phyloP scores from a whole-genome alignment of 2,888 invertebrate genomes.

The Tenthredo notha region DNA sequence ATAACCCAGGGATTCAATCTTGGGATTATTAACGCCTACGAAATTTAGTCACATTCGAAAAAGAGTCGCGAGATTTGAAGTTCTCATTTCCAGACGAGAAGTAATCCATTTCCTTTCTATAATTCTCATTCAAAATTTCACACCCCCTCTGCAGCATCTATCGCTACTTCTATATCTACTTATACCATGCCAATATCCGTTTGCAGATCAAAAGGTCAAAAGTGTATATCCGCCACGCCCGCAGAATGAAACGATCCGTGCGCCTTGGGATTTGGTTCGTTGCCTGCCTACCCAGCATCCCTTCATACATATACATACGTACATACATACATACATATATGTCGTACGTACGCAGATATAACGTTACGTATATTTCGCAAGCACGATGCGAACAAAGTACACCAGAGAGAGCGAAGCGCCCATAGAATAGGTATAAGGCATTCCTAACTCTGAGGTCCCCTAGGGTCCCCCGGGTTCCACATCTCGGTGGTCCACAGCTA shows the following conservation, averaged over 20 bases:
- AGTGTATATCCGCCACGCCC: slow-evolving; percentile 48
- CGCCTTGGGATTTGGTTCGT: slow-evolving; percentile 51
- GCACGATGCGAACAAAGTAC: slow-evolving; percentile 41
- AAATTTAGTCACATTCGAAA: background rate
- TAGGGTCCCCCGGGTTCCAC: slow-evolving; percentile 15
- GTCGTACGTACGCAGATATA: slow-evolving; percentile 6
- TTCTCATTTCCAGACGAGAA: background rate
- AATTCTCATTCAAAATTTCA: background rate
- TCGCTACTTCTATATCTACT: slow-evolving; percentile 32
- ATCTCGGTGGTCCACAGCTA: slow-evolving; percentile 30
- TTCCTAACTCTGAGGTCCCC: slow-evolving; percentile 12
- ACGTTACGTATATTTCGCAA: background rate
- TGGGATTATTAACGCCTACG: background rate
- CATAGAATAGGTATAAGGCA: slow-evolving; percentile 33
- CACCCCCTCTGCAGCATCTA: slow-evolving; percentile 44
- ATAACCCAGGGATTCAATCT: background rate
- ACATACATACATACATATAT: background rate
- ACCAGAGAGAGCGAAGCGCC: slow-evolving; percentile 17
- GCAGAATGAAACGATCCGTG: slow-evolving; percentile 44
- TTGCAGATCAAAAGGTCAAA: slow-evolving; percentile 40
- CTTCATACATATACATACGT: background rate
- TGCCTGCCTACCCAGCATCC: slow-evolving; percentile 8
- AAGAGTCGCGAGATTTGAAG: background rate
- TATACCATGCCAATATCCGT: slow-evolving; percentile 25
- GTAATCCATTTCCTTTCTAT: background rate